Evolutionary conservation across 2,888 invertebrate genomes (phyloP).

Genomic region (Dolichomitus sp.): DNA sequence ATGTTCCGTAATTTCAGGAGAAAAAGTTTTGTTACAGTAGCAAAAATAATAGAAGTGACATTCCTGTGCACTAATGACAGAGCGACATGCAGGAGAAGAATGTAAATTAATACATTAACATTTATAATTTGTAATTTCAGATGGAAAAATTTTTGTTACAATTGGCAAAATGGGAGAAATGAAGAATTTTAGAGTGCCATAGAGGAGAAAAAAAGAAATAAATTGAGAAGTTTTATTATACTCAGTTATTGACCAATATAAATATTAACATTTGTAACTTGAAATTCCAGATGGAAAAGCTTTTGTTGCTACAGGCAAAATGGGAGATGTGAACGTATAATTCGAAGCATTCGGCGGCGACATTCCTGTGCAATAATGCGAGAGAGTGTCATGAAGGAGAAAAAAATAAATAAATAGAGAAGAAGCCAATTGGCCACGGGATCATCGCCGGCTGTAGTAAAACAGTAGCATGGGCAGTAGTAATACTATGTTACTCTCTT

Average conservation of each 20-base stretch:
- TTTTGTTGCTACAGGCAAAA: not conserved
- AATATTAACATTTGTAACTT: too few species aligned
- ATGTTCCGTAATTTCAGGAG: not conserved
- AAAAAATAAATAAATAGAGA: conserved; percentile 9
- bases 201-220: not conserved
- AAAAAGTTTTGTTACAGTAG: too few species aligned
- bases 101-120: not conserved
- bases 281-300: too few species aligned
- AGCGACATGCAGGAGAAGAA: not conserved
- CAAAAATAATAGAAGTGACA: too few species aligned
- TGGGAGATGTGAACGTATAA: not conserved
- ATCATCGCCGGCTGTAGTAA: conserved; percentile 9
- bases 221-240: too few species aligned
- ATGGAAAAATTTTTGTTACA: not conserved
- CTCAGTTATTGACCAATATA: too few species aligned
- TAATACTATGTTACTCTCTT: conserved; percentile 5
- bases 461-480: not conserved
- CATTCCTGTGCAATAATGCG: conserved; percentile 2
- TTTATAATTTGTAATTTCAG: not conserved
- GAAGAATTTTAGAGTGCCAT: too few species aligned
- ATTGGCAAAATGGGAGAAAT: too few species aligned
- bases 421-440: conserved; percentile 10
- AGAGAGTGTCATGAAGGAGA: not conserved
- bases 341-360: not conserved
- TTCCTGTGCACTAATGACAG: too few species aligned